Evolutionary conservation across 1,140 invertebrate genomes (phyloP).

Genomic region (Pemphigus obesinymphae): DNA sequence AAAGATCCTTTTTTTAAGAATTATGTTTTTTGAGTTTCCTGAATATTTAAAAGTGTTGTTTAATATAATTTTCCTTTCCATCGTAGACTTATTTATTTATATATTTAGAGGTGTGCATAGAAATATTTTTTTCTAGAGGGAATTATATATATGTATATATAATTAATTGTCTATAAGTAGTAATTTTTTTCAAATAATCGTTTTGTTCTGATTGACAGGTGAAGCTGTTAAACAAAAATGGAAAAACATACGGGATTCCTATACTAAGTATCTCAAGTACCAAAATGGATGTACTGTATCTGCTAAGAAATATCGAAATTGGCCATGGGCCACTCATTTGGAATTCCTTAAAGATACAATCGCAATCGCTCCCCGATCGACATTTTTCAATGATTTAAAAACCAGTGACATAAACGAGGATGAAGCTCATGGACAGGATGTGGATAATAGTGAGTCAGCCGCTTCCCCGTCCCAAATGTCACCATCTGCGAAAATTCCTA

Average conservation of each 20-base stretch:
- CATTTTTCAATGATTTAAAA: background rate
- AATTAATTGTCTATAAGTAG: too few species aligned
- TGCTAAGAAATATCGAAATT: constrained; percentile 23
- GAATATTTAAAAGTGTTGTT: too few species aligned
- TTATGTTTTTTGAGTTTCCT: too few species aligned
- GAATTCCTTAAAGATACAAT: constrained; percentile 26
- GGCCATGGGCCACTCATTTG: constrained; percentile 24
- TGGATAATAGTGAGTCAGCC: background rate
- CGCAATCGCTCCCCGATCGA: constrained; percentile 41
- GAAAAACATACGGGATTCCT: constrained; percentile 23
- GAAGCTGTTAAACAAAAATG: constrained; percentile 21
- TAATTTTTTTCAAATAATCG: too few species aligned
- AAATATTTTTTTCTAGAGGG: too few species aligned
- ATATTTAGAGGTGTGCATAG: too few species aligned
- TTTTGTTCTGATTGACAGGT: constrained; percentile 9
- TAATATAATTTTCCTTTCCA: too few species aligned
- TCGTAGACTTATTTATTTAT: too few species aligned
- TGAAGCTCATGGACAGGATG: background rate
- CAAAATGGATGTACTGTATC: background rate
- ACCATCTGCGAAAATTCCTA: background rate
- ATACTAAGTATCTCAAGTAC: background rate
- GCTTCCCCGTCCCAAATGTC: background rate
- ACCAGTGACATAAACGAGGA: background rate
- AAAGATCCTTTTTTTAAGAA: too few species aligned
- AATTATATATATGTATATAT: too few species aligned